phyloP scores from a whole-genome alignment of 2,113 vertebrate genomes.

The Labeo catla region DNA sequence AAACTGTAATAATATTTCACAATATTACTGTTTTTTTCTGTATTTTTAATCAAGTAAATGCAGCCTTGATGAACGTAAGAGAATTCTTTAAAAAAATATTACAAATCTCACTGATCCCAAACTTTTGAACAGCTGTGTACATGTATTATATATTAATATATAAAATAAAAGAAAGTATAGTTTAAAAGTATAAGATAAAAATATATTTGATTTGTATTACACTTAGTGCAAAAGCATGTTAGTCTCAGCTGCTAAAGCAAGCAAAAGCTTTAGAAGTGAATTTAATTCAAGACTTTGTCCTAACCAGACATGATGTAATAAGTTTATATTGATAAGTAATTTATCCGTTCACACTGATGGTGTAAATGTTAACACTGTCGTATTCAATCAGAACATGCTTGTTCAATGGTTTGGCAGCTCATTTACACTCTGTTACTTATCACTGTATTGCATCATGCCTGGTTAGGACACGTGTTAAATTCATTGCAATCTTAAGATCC shows the following conservation, averaged over 20 bases:
- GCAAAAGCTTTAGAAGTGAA: conserved; percentile 19
- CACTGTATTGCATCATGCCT: neutral
- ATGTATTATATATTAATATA: too few species aligned
- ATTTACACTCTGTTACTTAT: neutral
- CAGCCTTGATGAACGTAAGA: too few species aligned
- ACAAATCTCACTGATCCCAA: too few species aligned
- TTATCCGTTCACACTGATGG: neutral
- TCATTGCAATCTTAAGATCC: neutral
- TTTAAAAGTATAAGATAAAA: too few species aligned
- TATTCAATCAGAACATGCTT: neutral
- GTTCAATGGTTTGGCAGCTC: neutral
- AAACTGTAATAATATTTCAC: too few species aligned
- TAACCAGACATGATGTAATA: neutral
- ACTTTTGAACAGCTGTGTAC: too few species aligned
- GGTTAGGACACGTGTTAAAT: neutral
- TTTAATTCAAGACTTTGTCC: neutral
- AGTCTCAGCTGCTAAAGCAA: conserved; percentile 16
- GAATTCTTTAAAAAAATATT: too few species aligned
- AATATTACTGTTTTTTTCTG: too few species aligned
- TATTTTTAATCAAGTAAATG: too few species aligned
- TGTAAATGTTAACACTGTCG: neutral
- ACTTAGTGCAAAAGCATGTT: neutral
- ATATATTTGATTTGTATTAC: neutral
- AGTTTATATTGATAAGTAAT: neutral
- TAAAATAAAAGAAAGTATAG: too few species aligned